A percentile compares a stretch with the other conserved stretches of the same genome.
Conservation (phyloP, 2,888 invertebrate species). For the Drosophila greeni region DNA sequence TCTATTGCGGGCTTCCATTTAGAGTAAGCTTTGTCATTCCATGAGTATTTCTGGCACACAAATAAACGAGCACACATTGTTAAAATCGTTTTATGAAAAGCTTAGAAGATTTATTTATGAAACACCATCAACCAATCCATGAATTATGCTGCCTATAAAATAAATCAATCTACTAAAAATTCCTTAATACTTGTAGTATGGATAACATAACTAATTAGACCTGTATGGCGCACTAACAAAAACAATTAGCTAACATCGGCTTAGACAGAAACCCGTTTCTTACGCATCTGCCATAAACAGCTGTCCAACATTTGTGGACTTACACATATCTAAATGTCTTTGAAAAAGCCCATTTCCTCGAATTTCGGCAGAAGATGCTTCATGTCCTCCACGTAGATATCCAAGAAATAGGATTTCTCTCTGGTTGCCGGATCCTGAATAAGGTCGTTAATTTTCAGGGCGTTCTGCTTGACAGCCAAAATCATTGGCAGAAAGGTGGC, state of each 20-base stretch:
- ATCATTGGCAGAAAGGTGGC: conserved; percentile 20
- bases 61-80: conserved; percentile 9
- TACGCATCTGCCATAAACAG: background rate
- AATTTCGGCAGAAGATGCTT: conserved; percentile 9
- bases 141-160: background rate
- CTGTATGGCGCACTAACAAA: background rate
- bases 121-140: background rate
- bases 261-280: conserved; percentile 3
- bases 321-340: conserved; percentile 3
- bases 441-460: background rate
- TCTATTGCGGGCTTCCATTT: conserved; percentile 26
- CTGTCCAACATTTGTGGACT: background rate
- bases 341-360: conserved; percentile 26
- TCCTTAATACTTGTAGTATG: background rate
- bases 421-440: conserved; percentile 7
- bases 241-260: conserved; percentile 2
- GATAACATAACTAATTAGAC: conserved; percentile 1
- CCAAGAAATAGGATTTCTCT: background rate
- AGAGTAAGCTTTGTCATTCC: conserved; percentile 6
- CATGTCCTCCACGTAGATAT: background rate
- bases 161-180: background rate
- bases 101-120: background rate
- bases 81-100: background rate
- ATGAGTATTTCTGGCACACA: conserved; percentile 11
- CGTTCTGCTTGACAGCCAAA: conserved; percentile 1